Conservation (phyloP, 2,113 vertebrate genomes). For the Ailurus styani region DNA sequence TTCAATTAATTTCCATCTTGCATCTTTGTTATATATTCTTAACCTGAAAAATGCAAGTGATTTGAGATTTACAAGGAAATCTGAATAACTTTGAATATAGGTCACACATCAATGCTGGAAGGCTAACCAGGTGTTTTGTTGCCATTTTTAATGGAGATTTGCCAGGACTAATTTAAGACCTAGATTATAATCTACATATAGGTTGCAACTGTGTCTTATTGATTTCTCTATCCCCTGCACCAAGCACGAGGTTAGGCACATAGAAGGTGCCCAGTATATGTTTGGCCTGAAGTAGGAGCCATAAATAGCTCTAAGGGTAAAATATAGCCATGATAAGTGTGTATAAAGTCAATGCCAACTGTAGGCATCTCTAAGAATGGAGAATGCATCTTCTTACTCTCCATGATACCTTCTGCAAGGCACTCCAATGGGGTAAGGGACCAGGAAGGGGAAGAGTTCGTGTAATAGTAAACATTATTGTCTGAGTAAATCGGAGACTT, state of each 20-base stretch:
- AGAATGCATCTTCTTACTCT: not conserved
- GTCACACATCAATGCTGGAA: not conserved
- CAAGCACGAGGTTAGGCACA: not conserved
- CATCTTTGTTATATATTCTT: not conserved
- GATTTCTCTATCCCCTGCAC: not conserved
- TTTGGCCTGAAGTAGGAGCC: not conserved
- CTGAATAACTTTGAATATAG: not conserved
- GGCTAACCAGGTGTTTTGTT: not conserved
- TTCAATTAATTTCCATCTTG: not conserved
- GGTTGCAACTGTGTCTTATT: not conserved
- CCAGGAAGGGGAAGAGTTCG: not conserved
- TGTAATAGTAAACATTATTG: slow-evolving; percentile 12
- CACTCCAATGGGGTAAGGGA: not conserved
- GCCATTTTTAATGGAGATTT: not conserved
- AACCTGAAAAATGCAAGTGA: not conserved
- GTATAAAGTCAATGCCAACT: not conserved
- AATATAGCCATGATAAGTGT: not conserved
- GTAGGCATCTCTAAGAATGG: not conserved
- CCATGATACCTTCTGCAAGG: not conserved
- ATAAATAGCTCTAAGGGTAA: not conserved
- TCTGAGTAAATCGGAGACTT: slow-evolving; percentile 16
- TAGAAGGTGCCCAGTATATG: not conserved
- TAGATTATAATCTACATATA: not conserved
- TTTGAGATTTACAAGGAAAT: not conserved
- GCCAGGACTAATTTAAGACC: not conserved